Evolutionary conservation across 1,140 invertebrate genomes (phyloP).

Genomic region (Pseudoatta argentina): DNA sequence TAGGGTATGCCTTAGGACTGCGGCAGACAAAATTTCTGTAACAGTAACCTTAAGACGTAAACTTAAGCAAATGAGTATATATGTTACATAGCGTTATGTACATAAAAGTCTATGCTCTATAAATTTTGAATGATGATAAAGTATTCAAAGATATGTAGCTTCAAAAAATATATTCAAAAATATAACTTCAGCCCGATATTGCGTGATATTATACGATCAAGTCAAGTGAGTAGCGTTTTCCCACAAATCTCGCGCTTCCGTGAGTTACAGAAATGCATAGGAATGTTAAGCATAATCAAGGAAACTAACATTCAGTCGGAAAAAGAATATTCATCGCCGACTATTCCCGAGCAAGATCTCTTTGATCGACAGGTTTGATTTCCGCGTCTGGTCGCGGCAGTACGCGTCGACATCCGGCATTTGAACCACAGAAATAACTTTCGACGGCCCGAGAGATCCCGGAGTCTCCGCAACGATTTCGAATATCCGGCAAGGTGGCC

Average conservation of each 20-base stretch:
- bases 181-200: no score
- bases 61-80: no score
- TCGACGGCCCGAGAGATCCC: not conserved
- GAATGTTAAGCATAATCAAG: not conserved
- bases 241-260: not conserved
- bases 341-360: conserved; percentile 1
- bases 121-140: no score
- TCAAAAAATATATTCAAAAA: no score
- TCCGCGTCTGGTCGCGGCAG: conserved; percentile 39
- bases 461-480: conserved; percentile 43
- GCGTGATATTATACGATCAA: no score
- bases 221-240: no score
- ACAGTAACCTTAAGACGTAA: no score
- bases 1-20: no score
- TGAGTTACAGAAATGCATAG: not conserved
- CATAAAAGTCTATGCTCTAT: no score
- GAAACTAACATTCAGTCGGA: not conserved
- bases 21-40: no score
- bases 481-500: conserved; percentile 44
- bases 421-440: conserved; percentile 48
- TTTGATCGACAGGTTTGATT: conserved; percentile 61
- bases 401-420: conserved; percentile 44
- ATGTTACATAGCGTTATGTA: no score
- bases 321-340: conserved; percentile 15
- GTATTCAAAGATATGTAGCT: no score